Evolutionary conservation across 2,888 invertebrate genomes (phyloP), one percentile per base, ranked within the genome.

Genomic region (Petrophora chlorosata): DNA sequence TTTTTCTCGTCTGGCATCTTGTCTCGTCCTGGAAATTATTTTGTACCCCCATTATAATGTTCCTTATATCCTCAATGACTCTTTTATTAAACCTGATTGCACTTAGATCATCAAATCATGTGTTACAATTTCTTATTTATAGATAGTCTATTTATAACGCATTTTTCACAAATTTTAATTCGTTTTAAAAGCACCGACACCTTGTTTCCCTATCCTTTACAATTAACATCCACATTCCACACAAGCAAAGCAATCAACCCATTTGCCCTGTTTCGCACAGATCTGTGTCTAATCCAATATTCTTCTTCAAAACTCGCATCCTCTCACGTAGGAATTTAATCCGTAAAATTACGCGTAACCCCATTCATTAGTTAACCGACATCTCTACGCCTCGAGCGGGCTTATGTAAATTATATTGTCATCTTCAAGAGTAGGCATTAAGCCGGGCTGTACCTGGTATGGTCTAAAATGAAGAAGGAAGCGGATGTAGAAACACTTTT

Each of bases 401-500:
- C 76, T 82, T 81, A 81, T 79, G 76, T 73, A 79, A 77, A 80
- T 82, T 79, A 75, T 76, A 76, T 75, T 76, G 78, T 79, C 81
- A 78, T 76, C 76, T 83, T 74, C 72, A 74, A 75, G 79, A 75
- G 76, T 73, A 72, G 70, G 78, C 71, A 73, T 78, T 77, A 76
- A 71, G 73, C 43, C 48, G 35, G 26, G 22, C 30, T 44, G 25
- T 43, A 47, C 46, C 51, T 48, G 34, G 16, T 19, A 12, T 38
- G 42, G 45, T 10, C 2, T 29, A 43, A 44, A 28, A 7, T 5
- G 23, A 7, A 3, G n/a, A 5, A 7, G 3, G 15, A 9, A 19
- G 41, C 50, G 45, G 29, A n/a, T 15, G 16, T 3, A 5, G 7
- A 34, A 12, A 5, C 4, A 16, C 4, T 4, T 0, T 26, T 10